Percentiles rank a stretch among this genome's conserved stretches.
phyloP scores from a whole-genome alignment of 2,888 invertebrate genomes.

The Acanthosepion lycidas region DNA sequence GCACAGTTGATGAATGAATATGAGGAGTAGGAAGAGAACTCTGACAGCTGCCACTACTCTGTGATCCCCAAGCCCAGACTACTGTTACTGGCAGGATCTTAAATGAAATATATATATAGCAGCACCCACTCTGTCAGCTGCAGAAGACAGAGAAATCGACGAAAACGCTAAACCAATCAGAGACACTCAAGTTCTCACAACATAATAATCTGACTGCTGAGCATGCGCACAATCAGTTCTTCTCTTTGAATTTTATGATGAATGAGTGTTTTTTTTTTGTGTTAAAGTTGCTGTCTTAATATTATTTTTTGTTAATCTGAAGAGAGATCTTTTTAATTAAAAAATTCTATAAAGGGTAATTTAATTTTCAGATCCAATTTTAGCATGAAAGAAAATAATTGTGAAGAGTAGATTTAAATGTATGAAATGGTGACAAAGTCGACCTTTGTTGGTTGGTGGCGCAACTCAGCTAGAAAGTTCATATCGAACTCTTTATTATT shows the following conservation, averaged over 20 bases:
- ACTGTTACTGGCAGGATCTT: not conserved
- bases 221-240: not conserved
- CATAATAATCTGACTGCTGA: not conserved
- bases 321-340: no score
- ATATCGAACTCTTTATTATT: no score
- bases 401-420: no score
- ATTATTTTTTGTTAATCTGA: no score
- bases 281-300: no score
- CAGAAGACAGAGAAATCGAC: no score
- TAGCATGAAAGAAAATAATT: not conserved
- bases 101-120: not conserved
- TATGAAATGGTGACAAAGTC: no score
- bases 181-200: not conserved
- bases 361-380: not conserved
- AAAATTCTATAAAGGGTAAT: not conserved
- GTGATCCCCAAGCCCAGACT: not conserved
- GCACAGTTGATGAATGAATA: not conserved
- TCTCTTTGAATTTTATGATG: not conserved
- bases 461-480: no score
- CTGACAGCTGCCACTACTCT: not conserved
- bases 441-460: no score
- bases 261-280: not conserved
- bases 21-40: not conserved
- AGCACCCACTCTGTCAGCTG: no score
- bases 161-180: not conserved